Evolutionary conservation across 2,888 invertebrate genomes (phyloP), one percentile per base, ranked within the genome.

Genomic region (Drosophila macrospina): DNA sequence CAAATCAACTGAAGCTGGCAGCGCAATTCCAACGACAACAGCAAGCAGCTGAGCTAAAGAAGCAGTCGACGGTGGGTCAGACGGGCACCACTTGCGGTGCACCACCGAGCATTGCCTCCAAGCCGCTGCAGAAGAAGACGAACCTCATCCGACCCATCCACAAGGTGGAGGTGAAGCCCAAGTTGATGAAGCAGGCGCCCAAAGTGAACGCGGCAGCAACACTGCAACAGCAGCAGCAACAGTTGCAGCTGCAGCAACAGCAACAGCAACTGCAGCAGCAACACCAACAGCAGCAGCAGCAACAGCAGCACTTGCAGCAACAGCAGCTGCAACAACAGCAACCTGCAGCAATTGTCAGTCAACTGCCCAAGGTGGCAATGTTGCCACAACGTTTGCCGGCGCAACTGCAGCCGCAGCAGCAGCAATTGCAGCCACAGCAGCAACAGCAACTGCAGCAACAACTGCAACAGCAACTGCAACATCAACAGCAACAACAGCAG

Each of bases 131-230:
- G 51, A 87, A 83, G 65, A 90, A 91, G 45, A 89, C 90, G 0
- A 90, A 91, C 48, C 59, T 90, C 42, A 90, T 91, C n/a, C 63
- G 91, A 3, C 90, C 90, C 47, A 84, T 90, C 45, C 82, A 91
- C 65, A 90, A 90, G 54, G 74, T 89, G n/a, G 90, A 90, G 59
- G 89, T 90, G 10, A 90, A 90, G 68, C 90, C 90, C 0, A 90
- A 90, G 54, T 26, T 90, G 4, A 82, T 91, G 80, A 91, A 91
- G 59, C 51, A 66, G 2, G 37, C 72, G 10, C 44, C 69, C 1
- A 86, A 88, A 54, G 5, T 67, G 15, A 52, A 67, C n/a, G 8
- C 62, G 6, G 1, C 57, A 59, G 8, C 62, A 60, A 30, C 73
- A 48, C n/a, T 51, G 13, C 67, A 50, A 4, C 70, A 42, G 4